Conservation (phyloP, 2,797 vertebrate genomes). For the Paguma larvata region DNA sequence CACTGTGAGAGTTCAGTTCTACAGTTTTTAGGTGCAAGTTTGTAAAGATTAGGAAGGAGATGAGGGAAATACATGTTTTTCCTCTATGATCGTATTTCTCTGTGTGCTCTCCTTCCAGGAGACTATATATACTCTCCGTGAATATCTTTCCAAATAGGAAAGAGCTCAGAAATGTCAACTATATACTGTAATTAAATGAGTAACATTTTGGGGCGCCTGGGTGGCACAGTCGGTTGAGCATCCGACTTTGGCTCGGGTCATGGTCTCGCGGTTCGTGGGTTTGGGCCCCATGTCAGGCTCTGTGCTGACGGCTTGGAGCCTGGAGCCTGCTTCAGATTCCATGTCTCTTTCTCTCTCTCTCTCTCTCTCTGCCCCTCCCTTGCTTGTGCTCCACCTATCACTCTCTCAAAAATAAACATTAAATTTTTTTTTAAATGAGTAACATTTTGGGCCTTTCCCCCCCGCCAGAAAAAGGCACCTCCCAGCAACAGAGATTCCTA, state of each 20-base stretch:
- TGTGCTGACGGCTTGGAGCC: too few relatives aligned
- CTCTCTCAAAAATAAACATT: too few relatives aligned
- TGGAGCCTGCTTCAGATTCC: too few relatives aligned
- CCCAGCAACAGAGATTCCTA: background rate
- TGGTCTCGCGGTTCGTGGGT: too few relatives aligned
- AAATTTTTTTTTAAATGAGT: background rate
- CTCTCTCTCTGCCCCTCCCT: too few relatives aligned
- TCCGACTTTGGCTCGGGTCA: too few relatives aligned
- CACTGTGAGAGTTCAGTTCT: background rate
- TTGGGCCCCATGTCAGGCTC: too few relatives aligned
- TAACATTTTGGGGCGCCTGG: background rate
- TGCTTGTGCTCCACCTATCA: too few relatives aligned
- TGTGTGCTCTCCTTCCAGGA: background rate
- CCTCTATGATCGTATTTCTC: slow-evolving; percentile 6
- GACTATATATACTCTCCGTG: background rate
- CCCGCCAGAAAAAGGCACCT: slow-evolving; percentile 36
- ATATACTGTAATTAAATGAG: slow-evolving; percentile 39
- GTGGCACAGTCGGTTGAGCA: too few relatives aligned
- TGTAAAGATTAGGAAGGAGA: slow-evolving; percentile 29
- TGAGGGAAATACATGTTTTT: slow-evolving; percentile 20
- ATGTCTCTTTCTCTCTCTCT: too few relatives aligned
- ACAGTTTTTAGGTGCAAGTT: background rate
- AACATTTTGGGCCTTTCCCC: slow-evolving; percentile 39
- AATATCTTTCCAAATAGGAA: slow-evolving; percentile 47
- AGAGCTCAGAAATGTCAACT: slow-evolving; percentile 58